Base-by-base conservation (phyloP, 1,140 invertebrate genomes). In the Heliconius hewitsoni region DNA sequence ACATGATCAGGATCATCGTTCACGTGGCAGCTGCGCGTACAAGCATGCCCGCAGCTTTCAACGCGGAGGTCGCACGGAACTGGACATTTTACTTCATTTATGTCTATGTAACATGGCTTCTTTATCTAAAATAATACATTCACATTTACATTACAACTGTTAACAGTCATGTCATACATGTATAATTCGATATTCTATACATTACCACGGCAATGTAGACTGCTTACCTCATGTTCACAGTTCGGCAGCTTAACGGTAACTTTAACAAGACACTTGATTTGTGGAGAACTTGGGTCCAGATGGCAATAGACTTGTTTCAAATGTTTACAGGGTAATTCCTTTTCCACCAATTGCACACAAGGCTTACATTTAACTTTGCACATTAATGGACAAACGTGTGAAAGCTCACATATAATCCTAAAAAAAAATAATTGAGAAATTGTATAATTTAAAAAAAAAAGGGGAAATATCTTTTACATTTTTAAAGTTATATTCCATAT, bases 21-120 rank as follows among this genome's bases (percentile, higher is more conserved):
- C 19, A 94, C 91, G 83, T 96, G 95, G 80, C 95, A 96, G 0
- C 74, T 84, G 19, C 77, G 82, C 8, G 30, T 46, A 82, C 95
- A 96, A 5, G 86, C 85, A 82, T 96, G 95, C 0, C 95, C 95
- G 85, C 95, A 96, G n/a, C 73, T 74, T 23, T 92, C 89, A 13
- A 96, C 84, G 5, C 94, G 87, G 42, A 84, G 86, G 73, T 87
- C 85, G 82, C 95, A 96, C 0, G 87, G 89, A 37, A 82, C 74
- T 8, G 86, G 77, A 85, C 95, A 96, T n/a, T 23, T 37, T 46
- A 92, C 90, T 6, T 73, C 78, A 3, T 89, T 80, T 16, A 87
- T 72, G 74, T 94, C 85, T 55, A 83, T 71, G 57, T 88, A 82
- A 82, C 95, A 96, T 1, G 83, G 84, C 82, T 95, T 95, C 6